Evolutionary conservation across 2,113 vertebrate species (phyloP), one percentile per base, ranked within the genome.

Genomic region (Misgurnus anguillicaudatus): DNA sequence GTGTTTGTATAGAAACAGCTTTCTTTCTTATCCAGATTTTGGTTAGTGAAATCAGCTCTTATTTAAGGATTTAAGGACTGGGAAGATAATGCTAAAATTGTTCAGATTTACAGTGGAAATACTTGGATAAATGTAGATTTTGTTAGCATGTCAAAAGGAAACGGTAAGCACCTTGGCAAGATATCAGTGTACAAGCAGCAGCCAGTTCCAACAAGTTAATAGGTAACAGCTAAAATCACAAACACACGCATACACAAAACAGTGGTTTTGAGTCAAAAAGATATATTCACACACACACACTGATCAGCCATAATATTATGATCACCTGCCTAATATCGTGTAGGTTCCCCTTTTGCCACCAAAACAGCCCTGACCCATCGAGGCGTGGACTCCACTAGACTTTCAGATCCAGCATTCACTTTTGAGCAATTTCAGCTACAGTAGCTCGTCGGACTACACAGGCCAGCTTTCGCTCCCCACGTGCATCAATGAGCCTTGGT

Each of bases 181-280:
- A 63, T 6, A 24, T 10, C 5, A 39, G 21, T 53, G 17, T 45
- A 62, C 41, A 78, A 62, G 70, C 60, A 14, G n/a, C 7, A 19
- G n/a, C 14, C 6, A 13, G 39, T 73, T 73, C 42, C 80, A 63
- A 10, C 38, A 78, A 67, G 80, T 82, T 82, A 67, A 78, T 82
- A 42, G 53, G 58, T 82, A 51, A 78, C 55, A 73, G 51, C 70
- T 67, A 31, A 53, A n/a, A 58, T 38, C 24, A 67, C 42, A 60
- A 14, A 38, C 19, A 53, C 24, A 51, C 16, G 53, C 53, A 14
- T 21, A 51, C 16, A 70, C 53, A 14, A 6, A 51, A 65, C 4
- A 45, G 3, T 11, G 63, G 58, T 38, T 57, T 42, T 65, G 39
- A 4, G 42, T 14, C 0, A 63, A 11, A 55, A n/a, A 55, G 14